Percentiles rank a stretch among this genome's conserved stretches.
These are phyloP conservation scores for Tortricodes alternella DNA, from an alignment of 2,888 invertebrate species.

Conservation along the genomic window DNA sequence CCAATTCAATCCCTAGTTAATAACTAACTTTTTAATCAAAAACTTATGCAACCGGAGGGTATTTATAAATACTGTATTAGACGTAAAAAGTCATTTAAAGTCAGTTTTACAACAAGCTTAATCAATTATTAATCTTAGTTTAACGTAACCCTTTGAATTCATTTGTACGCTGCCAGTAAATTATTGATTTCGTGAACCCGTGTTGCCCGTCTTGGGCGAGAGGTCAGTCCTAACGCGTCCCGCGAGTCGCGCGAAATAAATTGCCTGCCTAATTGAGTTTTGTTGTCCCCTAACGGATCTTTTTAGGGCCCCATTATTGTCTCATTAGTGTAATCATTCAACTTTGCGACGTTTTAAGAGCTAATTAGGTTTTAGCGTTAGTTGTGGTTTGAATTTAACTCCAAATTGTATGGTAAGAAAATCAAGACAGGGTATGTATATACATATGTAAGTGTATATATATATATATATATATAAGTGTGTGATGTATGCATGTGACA, in stretches of 20 bases:
- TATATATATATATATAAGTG: too few relatives aligned
- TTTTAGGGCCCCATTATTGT: conserved; percentile 21
- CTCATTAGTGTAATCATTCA: conserved; percentile 24
- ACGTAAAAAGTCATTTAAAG: not conserved
- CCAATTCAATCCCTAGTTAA: too few relatives aligned
- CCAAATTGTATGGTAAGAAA: too few relatives aligned
- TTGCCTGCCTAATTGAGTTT: conserved; percentile 26
- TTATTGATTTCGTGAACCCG: conserved; percentile 7
- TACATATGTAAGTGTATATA: too few relatives aligned
- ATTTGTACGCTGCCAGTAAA: too few relatives aligned
- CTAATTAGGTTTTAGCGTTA: conserved; percentile 3
- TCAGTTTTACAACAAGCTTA: not conserved
- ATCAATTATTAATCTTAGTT: not conserved
- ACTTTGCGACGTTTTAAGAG: conserved; percentile 16
- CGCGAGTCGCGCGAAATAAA: conserved; percentile 16
- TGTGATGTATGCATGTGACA: too few relatives aligned
- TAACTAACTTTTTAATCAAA: conserved; percentile 11
- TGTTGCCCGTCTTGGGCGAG: not conserved
- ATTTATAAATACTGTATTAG: not conserved
- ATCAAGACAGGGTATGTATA: too few relatives aligned
- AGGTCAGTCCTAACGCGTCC: conserved; percentile 16
- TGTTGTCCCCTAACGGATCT: conserved; percentile 27
- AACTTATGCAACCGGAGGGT: not conserved
- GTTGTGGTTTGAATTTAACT: not conserved
- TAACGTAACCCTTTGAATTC: not conserved